A percentile compares a stretch with the other conserved stretches of the same genome.
Conservation (phyloP, 1,140 invertebrate genomes). For the Spodoptera litura region DNA sequence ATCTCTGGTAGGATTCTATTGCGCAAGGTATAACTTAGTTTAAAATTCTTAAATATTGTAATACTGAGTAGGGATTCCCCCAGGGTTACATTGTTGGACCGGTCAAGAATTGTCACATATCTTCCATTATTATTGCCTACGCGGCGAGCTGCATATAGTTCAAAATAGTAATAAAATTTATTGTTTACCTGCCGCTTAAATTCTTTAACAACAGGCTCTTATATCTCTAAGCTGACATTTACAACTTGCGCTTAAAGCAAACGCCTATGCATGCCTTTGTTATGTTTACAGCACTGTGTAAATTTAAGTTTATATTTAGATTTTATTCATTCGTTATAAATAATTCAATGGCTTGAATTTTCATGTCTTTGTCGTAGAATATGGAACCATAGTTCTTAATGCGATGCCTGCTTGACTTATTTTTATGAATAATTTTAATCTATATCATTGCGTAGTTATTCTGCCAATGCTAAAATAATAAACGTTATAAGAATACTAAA, state of each 20-base stretch:
- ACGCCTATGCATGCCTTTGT: constrained; percentile 25
- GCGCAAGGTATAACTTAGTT: background rate
- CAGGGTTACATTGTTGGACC: constrained; percentile 2
- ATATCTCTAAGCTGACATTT: constrained; percentile 23
- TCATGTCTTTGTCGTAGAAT: background rate
- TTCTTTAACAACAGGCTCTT: background rate
- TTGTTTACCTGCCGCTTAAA: constrained; percentile 13
- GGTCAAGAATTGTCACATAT: background rate
- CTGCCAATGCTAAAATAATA: constrained; percentile 35
- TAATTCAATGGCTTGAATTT: constrained; percentile 16
- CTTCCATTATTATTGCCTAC: background rate
- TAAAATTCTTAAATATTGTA: background rate
- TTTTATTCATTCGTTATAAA: constrained; percentile 23
- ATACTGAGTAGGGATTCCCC: too few relatives aligned
- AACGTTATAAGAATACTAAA: constrained; percentile 32
- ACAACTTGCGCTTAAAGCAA: constrained; percentile 11
- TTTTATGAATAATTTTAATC: constrained; percentile 41
- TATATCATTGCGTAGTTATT: constrained; percentile 37
- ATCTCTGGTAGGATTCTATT: background rate
- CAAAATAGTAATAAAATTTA: constrained; percentile 7
- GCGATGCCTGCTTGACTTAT: background rate
- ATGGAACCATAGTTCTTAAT: background rate
- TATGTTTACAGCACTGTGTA: constrained; percentile 29
- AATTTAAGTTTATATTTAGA: constrained; percentile 26
- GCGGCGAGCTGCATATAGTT: background rate